phyloP scores from a whole-genome alignment of 2,888 invertebrate genomes.

The Ectemnius lituratus region DNA sequence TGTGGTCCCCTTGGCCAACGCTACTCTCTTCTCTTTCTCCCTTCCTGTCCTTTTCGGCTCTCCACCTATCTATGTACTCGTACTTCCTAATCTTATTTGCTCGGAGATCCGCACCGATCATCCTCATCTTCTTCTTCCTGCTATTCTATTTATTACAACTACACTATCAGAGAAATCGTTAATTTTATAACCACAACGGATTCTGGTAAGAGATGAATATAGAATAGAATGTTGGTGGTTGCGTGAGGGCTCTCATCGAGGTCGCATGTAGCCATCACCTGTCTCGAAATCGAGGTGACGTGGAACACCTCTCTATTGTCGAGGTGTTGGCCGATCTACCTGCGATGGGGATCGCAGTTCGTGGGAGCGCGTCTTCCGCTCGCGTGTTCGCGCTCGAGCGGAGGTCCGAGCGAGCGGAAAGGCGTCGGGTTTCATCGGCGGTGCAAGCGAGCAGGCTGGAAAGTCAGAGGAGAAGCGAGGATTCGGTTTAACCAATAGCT shows the following conservation, averaged over 20 bases:
- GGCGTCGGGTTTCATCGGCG: conserved; percentile 54
- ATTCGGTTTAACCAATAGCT: too few species aligned
- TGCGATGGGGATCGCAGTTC: conserved; percentile 19
- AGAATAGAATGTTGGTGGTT: background rate
- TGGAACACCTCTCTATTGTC: conserved; percentile 36
- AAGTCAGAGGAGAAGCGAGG: too few species aligned
- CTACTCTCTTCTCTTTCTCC: conserved; percentile 15
- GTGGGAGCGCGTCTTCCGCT: conserved; percentile 22
- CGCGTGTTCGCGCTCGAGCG: conserved; percentile 19
- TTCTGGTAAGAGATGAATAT: background rate
- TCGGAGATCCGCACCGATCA: conserved; percentile 16
- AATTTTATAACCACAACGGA: background rate
- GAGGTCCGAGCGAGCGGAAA: conserved; percentile 12
- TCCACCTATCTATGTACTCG: background rate
- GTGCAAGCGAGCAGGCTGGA: conserved; percentile 6
- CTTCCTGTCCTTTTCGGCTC: background rate
- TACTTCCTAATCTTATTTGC: conserved; percentile 45
- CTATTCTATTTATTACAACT: background rate
- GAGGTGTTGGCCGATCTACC: conserved; percentile 40
- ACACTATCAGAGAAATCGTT: background rate
- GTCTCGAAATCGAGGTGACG: conserved; percentile 32
- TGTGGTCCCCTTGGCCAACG: conserved; percentile 39
- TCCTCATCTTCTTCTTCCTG: conserved; percentile 10
- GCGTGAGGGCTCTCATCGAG: background rate
- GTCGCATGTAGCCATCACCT: conserved; percentile 24